Percentiles rank a stretch among this genome's conserved stretches.
Conservation (phyloP, 2,113 vertebrate genomes). For the Ceyx margarethae region DNA sequence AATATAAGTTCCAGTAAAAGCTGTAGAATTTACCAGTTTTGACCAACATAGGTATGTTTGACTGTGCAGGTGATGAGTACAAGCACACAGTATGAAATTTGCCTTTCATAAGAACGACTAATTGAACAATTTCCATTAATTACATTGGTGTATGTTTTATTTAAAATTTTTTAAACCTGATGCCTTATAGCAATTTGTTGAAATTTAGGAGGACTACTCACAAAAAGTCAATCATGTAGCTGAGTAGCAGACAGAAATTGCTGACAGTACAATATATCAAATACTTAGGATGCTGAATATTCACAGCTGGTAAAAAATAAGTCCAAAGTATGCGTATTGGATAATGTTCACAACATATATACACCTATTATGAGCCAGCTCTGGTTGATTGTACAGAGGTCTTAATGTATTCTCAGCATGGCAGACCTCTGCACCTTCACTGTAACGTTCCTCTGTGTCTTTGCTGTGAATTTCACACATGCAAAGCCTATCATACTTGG, state of each 20-base stretch:
- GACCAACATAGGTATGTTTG: neutral
- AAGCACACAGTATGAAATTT: neutral
- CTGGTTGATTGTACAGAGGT: neutral
- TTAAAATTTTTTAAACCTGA: neutral
- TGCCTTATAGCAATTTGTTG: neutral
- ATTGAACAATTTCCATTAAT: neutral
- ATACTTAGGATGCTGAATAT: neutral
- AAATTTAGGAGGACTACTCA: neutral
- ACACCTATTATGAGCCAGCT: neutral
- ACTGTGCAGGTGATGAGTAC: neutral
- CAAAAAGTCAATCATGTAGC: neutral
- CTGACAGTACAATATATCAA: neutral
- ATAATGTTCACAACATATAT: rapidly evolving
- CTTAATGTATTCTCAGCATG: neutral
- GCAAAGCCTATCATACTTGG: neutral
- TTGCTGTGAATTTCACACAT: neutral
- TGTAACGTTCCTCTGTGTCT: neutral
- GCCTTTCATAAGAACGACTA: neutral
- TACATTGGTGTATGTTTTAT: rapidly evolving
- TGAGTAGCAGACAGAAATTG: neutral
- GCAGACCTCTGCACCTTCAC: neutral
- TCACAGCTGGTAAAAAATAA: neutral
- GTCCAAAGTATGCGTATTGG: neutral
- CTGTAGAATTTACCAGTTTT: neutral
- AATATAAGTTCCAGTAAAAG: neutral